phyloP scores from a whole-genome alignment of 1,140 invertebrate species.

The Potamilus streckersoni region DNA sequence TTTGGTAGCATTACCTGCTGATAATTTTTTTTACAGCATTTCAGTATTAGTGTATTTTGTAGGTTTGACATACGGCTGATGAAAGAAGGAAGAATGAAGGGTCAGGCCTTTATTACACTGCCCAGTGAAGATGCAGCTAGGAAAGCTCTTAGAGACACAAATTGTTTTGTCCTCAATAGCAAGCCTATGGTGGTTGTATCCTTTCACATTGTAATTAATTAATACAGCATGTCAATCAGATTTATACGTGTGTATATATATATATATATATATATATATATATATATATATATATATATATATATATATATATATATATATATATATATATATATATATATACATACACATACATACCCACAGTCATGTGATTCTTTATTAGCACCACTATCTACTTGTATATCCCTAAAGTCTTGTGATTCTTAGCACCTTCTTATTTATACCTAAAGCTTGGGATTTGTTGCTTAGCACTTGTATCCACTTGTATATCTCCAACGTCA shows the following conservation, averaged over 20 bases:
- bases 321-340: too few relatives aligned
- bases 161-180: constrained; percentile 88
- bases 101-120: constrained; percentile 92
- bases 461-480: too few relatives aligned
- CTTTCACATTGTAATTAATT: neutral
- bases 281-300: too few relatives aligned
- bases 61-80: constrained; percentile 89
- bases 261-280: too few relatives aligned
- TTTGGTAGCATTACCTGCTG: neutral
- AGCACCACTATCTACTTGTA: neutral
- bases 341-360: too few relatives aligned
- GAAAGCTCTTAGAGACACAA: constrained; percentile 84
- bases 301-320: too few relatives aligned
- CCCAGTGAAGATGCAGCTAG: constrained; percentile 78
- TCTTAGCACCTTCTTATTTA: too few relatives aligned
- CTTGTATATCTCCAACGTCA: neutral
- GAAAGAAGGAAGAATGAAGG: constrained; percentile 96
- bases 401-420: too few relatives aligned
- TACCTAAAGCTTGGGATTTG: too few relatives aligned
- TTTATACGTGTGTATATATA: too few relatives aligned
- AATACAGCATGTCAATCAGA: neutral
- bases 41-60: constrained; percentile 12
- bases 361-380: too few relatives aligned
- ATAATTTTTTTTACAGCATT: neutral
- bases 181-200: constrained; percentile 86